Evolutionary conservation across 2,797 vertebrate species (phyloP).

Genomic region (Agapornis canus): DNA sequence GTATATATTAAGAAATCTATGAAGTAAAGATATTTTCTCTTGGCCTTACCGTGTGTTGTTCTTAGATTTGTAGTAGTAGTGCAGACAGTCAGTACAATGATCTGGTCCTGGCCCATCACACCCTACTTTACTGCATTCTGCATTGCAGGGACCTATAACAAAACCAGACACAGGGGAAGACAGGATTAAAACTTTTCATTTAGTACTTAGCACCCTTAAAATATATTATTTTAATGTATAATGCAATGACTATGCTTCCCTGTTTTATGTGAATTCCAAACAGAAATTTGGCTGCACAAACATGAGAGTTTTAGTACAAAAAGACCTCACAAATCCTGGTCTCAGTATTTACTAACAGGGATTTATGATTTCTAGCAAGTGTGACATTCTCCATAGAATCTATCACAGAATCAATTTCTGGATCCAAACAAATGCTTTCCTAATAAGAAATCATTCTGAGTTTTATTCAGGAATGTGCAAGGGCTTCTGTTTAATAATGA

Average conservation of each 20-base stretch:
- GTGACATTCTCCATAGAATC: background rate
- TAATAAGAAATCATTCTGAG: background rate
- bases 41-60: slow-evolving; percentile 91
- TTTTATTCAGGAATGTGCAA: background rate
- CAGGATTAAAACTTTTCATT: background rate
- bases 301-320: background rate
- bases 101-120: slow-evolving; percentile 97
- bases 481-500: background rate
- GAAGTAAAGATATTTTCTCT: background rate
- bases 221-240: background rate
- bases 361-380: background rate
- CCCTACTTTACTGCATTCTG: slow-evolving; percentile 93
- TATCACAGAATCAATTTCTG: background rate
- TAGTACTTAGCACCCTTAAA: background rate
- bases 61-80: slow-evolving; percentile 98
- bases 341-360: background rate
- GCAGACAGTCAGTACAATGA: slow-evolving; percentile 95
- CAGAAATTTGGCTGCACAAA: background rate
- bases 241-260: background rate
- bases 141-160: slow-evolving; percentile 88
- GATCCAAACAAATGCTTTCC: background rate
- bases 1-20: background rate
- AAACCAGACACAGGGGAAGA: background rate
- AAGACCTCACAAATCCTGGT: background rate
- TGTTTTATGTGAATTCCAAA: background rate